Evolutionary conservation across 2,113 vertebrate genomes (phyloP).

Genomic region (Myodes glareolus): DNA sequence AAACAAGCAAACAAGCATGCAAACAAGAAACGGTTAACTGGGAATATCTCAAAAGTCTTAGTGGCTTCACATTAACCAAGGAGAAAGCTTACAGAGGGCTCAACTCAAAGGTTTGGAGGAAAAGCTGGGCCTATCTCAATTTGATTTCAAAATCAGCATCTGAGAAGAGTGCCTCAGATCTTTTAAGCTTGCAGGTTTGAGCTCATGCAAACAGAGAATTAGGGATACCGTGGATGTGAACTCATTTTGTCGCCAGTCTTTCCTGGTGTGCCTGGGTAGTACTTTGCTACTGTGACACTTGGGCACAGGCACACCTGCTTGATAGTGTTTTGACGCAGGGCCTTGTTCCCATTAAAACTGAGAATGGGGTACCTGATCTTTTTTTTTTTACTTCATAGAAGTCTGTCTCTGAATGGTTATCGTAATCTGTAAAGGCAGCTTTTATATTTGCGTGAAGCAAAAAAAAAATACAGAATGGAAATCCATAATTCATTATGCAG

Average conservation of each 20-base stretch:
- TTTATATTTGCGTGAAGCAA: background rate
- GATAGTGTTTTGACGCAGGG: background rate
- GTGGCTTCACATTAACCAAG: background rate
- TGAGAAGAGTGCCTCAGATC: background rate
- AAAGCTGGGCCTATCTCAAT: background rate
- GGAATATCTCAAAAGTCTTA: background rate
- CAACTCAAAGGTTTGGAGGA: background rate
- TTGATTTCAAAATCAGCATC: slow-evolving; percentile 22
- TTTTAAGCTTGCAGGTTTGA: background rate
- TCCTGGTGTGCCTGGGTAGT: background rate
- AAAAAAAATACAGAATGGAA: background rate
- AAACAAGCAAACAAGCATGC: background rate
- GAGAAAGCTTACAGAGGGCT: background rate
- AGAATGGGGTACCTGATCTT: background rate
- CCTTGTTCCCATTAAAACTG: background rate
- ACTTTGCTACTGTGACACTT: no score
- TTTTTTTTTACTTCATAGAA: background rate
- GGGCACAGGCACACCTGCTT: background rate
- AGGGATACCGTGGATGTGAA: background rate
- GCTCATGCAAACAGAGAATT: background rate
- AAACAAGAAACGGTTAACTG: background rate
- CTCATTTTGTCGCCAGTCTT: background rate
- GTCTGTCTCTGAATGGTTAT: background rate
- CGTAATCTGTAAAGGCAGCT: background rate
- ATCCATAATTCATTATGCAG: background rate